Base-by-base conservation (phyloP, 2,113 vertebrate species). In the Hippocampus barbouri region DNA sequence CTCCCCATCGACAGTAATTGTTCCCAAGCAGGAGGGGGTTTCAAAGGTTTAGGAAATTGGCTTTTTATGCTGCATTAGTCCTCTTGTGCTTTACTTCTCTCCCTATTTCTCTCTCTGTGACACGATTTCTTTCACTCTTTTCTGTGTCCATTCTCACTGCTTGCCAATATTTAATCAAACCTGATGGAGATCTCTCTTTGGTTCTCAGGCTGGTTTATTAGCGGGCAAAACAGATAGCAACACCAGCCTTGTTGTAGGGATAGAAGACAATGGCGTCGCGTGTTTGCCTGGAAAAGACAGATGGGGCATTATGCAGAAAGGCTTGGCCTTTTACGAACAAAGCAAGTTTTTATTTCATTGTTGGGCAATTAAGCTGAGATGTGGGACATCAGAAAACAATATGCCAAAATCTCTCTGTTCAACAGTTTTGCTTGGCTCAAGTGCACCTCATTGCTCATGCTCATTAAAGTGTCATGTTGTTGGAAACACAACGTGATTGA, bases 1-100 rank as follows among this genome's bases (percentile, higher is more conserved):
- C 79, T 85, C 51, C 67, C 75, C 16, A 38, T 77, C 72, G 57
- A 57, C 84, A 72, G 80, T 85, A 85, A 90, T 85, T 87, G 83
- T 87, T 77, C 87, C 83, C 70, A 78, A 74, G 77, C 81, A 78
- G 83, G 78, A 79, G 81, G 86, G 75, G 80, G 79, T 68, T 83
- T 85, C 73, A 66, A 72, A 83, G 78, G 69, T 85, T 85, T 80
- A 74, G 78, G 78, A 89, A 86, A 88, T 85, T 83, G 74, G 20
- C 77, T 87, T 87, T 88, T 89, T 81, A 88, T 86, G 81, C 79
- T 30, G 76, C 81, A 90, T 86, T 89, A 83, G 78, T 76, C 79
- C 76, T 49, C 15, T 49, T 15, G 15, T 15, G 15, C 47, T 5
- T 15, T 49, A 14, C 15, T 15, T 49, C 72, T 73, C 71, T 74